These are phyloP conservation scores for Nasonia giraulti DNA, from an alignment of 1,140 invertebrate genomes.

Conservation along the genomic window DNA sequence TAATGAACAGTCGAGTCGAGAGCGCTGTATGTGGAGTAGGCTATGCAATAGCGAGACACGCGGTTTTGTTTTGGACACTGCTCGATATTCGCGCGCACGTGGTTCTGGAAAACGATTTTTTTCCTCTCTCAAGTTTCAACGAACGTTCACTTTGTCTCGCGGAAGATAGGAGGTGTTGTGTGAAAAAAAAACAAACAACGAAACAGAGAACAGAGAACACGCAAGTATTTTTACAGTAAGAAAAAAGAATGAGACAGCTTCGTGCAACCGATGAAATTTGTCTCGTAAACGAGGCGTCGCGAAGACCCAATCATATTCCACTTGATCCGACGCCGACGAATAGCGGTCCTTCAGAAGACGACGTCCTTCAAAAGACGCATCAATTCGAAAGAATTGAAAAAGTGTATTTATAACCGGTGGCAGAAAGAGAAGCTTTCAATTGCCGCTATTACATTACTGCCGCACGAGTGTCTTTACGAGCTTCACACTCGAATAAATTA, in stretches of 20 bases:
- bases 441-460: not conserved
- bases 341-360: not conserved
- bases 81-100: too few species aligned
- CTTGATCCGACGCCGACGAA: not conserved
- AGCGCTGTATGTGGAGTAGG: not conserved
- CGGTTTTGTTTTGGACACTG: too few species aligned
- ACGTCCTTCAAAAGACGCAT: not conserved
- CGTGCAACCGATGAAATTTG: too few species aligned
- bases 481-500: slow-evolving; percentile 45
- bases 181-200: too few species aligned
- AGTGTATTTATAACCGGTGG: not conserved
- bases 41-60: not conserved
- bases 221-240: too few species aligned
- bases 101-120: too few species aligned
- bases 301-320: not conserved
- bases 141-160: too few species aligned
- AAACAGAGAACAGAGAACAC: too few species aligned
- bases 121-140: too few species aligned
- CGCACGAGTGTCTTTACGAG: not conserved
- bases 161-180: too few species aligned
- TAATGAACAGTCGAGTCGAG: slow-evolving; percentile 11
- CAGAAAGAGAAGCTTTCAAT: slow-evolving; percentile 11
- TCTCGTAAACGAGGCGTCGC: too few species aligned
- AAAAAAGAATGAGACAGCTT: too few species aligned
- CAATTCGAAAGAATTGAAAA: not conserved